phyloP scores from a whole-genome alignment of 2,797 vertebrate species.

The Pangasius sanitwongsei region DNA sequence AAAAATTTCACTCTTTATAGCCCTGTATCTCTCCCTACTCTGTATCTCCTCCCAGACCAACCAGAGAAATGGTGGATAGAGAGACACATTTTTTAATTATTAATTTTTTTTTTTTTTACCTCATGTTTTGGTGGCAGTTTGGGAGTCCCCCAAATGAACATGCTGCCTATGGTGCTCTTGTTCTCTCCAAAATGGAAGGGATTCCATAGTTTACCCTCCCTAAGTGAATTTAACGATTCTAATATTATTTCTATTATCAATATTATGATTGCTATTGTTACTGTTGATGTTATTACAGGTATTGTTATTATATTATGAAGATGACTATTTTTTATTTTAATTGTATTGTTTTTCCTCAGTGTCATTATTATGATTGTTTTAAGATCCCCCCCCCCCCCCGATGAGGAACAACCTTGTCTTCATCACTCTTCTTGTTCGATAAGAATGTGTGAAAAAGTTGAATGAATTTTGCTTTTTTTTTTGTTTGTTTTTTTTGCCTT shows the following conservation, averaged over 20 bases:
- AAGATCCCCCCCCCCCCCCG: constrained; percentile 67
- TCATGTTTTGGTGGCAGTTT: constrained; percentile 91
- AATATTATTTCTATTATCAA: constrained; percentile 82
- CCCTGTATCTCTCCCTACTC: constrained; percentile 65
- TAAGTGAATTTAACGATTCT: constrained; percentile 83
- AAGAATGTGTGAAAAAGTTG: constrained; percentile 48
- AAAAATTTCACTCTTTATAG: constrained; percentile 47
- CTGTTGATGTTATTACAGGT: constrained; percentile 83
- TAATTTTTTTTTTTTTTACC: constrained; percentile 84
- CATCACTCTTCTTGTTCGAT: constrained; percentile 73
- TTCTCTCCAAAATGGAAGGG: constrained; percentile 81
- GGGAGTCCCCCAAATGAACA: constrained; percentile 75
- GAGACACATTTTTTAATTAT: constrained; percentile 39
- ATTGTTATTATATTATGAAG: constrained; percentile 73
- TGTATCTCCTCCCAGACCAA: constrained; percentile 60
- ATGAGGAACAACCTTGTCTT: constrained; percentile 76
- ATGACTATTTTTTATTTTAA: constrained; percentile 63
- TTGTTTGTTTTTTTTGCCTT: constrained; percentile 28
- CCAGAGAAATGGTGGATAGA: constrained; percentile 63
- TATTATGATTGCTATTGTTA: constrained; percentile 85
- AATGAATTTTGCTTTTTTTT: constrained; percentile 44
- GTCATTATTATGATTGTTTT: constrained; percentile 61
- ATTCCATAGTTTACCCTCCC: constrained; percentile 82
- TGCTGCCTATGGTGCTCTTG: constrained; percentile 94
- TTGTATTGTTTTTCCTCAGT: constrained; percentile 59